phyloP scores from a whole-genome alignment of 2,113 vertebrate genomes.

The Drymodes brunneopygia region DNA sequence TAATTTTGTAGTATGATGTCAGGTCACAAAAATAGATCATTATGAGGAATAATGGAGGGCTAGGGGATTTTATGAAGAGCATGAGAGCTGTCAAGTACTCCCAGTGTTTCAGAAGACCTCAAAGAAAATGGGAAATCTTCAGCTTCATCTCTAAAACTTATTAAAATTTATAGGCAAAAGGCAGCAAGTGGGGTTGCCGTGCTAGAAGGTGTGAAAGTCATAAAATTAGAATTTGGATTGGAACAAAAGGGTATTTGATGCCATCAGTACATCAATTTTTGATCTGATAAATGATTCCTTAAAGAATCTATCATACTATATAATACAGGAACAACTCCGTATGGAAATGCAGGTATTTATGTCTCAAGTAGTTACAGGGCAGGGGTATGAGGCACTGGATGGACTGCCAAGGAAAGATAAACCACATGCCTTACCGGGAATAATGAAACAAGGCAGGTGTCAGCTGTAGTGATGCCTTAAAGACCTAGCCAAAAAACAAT shows the following conservation, averaged over 20 bases:
- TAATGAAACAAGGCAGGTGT: neutral
- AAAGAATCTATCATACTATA: neutral
- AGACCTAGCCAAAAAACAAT: neutral
- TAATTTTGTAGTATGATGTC: neutral
- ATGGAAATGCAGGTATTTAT: neutral
- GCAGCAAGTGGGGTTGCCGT: fast-evolving
- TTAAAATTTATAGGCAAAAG: neutral
- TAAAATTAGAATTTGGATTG: neutral
- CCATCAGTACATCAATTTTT: neutral
- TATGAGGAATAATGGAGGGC: neutral
- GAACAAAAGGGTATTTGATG: neutral
- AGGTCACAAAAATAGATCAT: neutral
- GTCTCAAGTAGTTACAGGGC: neutral
- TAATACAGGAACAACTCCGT: neutral
- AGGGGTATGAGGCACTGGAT: neutral
- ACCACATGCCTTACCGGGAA: neutral
- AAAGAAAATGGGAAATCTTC: neutral
- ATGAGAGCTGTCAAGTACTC: neutral
- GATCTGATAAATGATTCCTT: neutral
- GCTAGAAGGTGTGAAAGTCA: neutral
- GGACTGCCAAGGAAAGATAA: neutral
- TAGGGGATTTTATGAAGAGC: neutral
- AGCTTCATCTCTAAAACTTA: neutral
- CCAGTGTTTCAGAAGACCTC: neutral
- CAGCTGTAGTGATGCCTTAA: neutral